These are phyloP conservation scores for Brachionus angularis DNA, from an alignment of 1,140 invertebrate species.

Conservation along the genomic window DNA sequence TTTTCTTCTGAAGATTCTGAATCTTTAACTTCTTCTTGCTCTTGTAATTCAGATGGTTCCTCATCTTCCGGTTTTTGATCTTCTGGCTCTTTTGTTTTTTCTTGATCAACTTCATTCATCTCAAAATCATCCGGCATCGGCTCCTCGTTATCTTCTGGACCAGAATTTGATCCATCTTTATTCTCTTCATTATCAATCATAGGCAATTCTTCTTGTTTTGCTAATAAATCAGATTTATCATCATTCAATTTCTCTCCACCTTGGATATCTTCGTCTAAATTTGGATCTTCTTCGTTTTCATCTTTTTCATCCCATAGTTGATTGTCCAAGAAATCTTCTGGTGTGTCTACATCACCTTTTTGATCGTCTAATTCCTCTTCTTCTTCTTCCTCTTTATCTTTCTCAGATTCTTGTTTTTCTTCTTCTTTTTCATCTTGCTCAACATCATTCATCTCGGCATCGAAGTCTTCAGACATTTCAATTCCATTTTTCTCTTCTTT, in stretches of 20 bases:
- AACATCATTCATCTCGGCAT: constrained; percentile 15
- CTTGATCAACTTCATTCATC: background rate
- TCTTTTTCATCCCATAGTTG: constrained; percentile 23
- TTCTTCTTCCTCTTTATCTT: background rate
- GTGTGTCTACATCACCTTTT: constrained; percentile 24
- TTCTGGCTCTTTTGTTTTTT: background rate
- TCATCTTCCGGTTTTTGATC: too few species aligned
- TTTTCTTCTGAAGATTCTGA: background rate
- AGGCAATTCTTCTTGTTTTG: constrained; percentile 6
- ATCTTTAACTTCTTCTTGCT: background rate
- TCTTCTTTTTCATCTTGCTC: constrained; percentile 18
- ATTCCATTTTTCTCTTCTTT: constrained; percentile 44
- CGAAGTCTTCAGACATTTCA: constrained; percentile 41
- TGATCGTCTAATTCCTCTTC: constrained; percentile 33
- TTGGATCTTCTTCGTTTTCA: background rate
- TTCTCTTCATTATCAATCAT: constrained; percentile 22
- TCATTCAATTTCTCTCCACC: background rate
- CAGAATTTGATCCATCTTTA: too few species aligned
- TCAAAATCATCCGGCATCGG: background rate
- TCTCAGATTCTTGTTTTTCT: background rate
- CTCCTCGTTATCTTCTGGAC: background rate
- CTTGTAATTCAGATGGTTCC: background rate
- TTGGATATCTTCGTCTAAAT: background rate
- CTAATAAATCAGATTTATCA: background rate
- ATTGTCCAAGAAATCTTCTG: constrained; percentile 32